Base-by-base conservation (phyloP, 2,113 vertebrate genomes). In the Geococcyx californianus region DNA sequence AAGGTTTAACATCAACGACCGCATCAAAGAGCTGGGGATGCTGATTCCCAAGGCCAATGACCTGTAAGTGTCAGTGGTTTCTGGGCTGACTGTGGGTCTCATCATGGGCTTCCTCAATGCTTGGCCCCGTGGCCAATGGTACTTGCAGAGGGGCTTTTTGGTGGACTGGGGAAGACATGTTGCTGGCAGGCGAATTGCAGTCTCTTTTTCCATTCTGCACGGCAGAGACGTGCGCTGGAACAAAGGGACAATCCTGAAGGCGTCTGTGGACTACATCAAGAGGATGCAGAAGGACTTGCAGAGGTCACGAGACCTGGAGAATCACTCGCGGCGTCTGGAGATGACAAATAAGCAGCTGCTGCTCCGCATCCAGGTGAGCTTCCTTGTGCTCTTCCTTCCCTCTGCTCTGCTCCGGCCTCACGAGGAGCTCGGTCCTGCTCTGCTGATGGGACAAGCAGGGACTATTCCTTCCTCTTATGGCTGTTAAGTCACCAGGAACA, bases 1-100 rank as follows among this genome's bases (percentile, higher is more conserved):
- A 87, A 98, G 99, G 92, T 99, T 99, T 96, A 99, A 99, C 98
- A 99, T 99, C 98, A 99, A 99, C 0, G 99, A 99, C 96, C 99
- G 99, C 38, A 99, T 99, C 97, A 99, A 99, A 94, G 99, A 99
- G 96, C 74, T 99, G 94, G 99, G 99, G 84, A 99, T 99, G 97
- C 98, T 99, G 98, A 99, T 99, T 95, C 99, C 99, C 68, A 99
- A 99, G 97, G 98, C 99, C 93, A 99, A 99, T 2, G 99, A 99
- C 94, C 98, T 99, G 99, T 99, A 96, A 97, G 99, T 98, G 54
- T 1, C 38, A 1, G 1, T 1, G 29, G 36, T 19, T 66, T 84
- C 67, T 26, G 84, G 68, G 58, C 1, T 40, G 7, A 1, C 21
- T 3, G 54, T 1, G 36, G 38, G 69, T 44, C 52, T 40, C 5